Base-by-base conservation (phyloP, 2,113 vertebrate species). In the Gallinago jamesoni region DNA sequence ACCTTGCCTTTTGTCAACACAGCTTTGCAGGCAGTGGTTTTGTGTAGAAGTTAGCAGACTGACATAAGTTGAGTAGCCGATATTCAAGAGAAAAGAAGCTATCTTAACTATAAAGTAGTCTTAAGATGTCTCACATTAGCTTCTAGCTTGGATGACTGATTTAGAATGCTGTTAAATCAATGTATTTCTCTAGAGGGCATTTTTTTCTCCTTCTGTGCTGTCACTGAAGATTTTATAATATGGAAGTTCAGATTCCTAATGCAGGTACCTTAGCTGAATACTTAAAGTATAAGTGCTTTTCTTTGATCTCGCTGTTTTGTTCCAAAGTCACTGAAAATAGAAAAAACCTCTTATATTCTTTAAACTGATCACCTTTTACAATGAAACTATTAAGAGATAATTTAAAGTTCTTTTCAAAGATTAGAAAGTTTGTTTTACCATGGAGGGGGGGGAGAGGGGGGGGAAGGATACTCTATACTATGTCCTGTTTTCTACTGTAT, bases 1-100 rank as follows among this genome's bases (percentile, higher is more conserved):
- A 69, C 55, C 50, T 95, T 94, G 50, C 33, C 63, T 88, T 91
- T 24, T 88, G 75, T 77, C 94, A 93, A 31, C 28, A 35, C 31
- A 86, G 20, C 27, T 93, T 82, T 84, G 14, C 35, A 92, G 52
- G 39, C 24, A 5, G 15, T 18, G 27, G 62, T 22, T 91, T 87
- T 69, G 19, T 76, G 56, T 33, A 57, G 74, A 75, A 79, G 18
- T 77, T 75, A 81, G 37, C 47, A 79, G 67, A 43, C 22, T 14
- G 5, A n/a, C 15, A 15, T 22, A 35, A 48, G 15, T 43, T 83
- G 7, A 35, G 6, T 39, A 64, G 66, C 27, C 39, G 63, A 17
- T 72, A 67, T 31, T 75, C n/a, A 60, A 76, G 35, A 52, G 57
- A 63, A 78, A 68, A 74, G 22, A 59, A 79, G 18, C 60, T 84